Conservation (phyloP, 2,797 vertebrate species). For the Babyrousa celebensis region DNA sequence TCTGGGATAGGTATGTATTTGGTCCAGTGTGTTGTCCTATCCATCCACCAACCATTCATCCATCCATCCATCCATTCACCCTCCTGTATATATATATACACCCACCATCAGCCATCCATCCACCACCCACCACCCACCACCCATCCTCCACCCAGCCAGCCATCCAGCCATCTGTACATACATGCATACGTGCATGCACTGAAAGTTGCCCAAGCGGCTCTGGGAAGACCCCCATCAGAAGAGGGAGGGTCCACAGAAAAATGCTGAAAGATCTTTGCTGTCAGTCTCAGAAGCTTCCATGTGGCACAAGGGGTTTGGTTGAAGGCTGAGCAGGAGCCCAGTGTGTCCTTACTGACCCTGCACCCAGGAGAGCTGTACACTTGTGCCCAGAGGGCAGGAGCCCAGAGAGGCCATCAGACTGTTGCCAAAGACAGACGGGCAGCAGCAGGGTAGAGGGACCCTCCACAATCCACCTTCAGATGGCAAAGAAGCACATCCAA, state of each 20-base stretch:
- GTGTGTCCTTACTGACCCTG: background rate
- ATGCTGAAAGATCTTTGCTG: background rate
- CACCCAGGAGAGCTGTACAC: fast-evolving
- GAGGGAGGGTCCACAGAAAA: background rate
- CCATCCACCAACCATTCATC: background rate
- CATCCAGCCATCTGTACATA: no score
- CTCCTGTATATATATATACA: background rate
- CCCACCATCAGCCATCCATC: background rate
- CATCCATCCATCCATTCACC: background rate
- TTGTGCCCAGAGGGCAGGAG: background rate
- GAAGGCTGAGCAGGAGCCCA: background rate
- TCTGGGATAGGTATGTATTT: no score
- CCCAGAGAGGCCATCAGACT: background rate
- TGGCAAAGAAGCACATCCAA: background rate
- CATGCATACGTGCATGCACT: background rate
- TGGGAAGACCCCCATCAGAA: background rate
- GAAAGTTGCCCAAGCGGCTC: background rate
- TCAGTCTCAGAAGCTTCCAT: background rate
- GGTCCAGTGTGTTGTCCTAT: background rate
- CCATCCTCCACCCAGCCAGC: no score
- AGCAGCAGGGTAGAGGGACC: background rate
- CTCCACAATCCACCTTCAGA: background rate
- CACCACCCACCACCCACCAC: background rate
- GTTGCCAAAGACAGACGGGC: background rate
- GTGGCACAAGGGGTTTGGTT: background rate